Evolutionary conservation across 2,888 invertebrate species (phyloP).

Genomic region (Norana najaformis): DNA sequence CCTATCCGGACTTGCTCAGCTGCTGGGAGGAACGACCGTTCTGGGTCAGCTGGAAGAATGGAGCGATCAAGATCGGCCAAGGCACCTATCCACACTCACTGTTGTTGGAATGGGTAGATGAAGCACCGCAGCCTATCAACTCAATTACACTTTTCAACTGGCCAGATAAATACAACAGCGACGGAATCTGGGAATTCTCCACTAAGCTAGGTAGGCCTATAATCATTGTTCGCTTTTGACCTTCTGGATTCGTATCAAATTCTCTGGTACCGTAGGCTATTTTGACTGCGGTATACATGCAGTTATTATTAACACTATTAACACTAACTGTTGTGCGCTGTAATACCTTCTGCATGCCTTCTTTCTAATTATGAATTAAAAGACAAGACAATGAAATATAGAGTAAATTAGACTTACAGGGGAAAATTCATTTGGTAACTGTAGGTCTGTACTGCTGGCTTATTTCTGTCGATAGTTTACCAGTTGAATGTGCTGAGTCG

Average conservation of each 20-base stretch:
- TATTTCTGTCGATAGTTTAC: background rate
- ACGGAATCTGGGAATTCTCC: constrained; percentile 23
- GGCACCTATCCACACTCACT: background rate
- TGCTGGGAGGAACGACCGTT: constrained; percentile 29
- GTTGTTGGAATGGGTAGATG: constrained; percentile 27
- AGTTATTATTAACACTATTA: background rate
- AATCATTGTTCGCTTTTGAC: no score
- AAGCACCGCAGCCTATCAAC: background rate
- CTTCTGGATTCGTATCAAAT: no score
- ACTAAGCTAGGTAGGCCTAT: background rate
- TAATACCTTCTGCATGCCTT: background rate
- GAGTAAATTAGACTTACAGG: background rate
- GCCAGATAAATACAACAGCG: background rate
- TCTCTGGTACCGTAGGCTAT: background rate
- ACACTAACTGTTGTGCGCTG: background rate
- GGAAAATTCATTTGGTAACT: background rate
- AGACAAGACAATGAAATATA: background rate
- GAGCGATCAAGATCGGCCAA: constrained; percentile 27
- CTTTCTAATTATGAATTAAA: background rate
- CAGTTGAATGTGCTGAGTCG: background rate
- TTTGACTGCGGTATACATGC: no score
- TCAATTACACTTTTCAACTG: background rate
- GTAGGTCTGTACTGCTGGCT: background rate
- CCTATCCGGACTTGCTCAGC: constrained; percentile 27
- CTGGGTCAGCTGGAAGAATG: constrained; percentile 34